phyloP scores from a whole-genome alignment of 2,113 vertebrate species.

The Aplodontia rufa region DNA sequence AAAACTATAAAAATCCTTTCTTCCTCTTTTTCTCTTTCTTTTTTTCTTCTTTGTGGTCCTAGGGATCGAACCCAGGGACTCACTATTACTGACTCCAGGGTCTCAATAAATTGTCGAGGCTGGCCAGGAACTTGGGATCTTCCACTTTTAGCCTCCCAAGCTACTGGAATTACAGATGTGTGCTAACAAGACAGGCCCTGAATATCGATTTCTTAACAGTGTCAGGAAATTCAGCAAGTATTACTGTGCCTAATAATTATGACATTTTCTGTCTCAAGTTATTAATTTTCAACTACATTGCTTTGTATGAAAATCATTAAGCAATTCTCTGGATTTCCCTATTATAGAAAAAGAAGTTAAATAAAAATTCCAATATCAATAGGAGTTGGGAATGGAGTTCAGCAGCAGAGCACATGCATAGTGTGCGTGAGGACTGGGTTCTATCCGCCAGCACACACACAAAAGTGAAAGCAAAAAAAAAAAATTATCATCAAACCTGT shows the following conservation, averaged over 20 bases:
- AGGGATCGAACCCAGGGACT: too few relatives aligned
- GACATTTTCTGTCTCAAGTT: background rate
- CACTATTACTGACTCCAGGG: too few relatives aligned
- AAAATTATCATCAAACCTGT: background rate
- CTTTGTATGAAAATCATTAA: background rate
- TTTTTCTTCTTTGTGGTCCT: too few relatives aligned
- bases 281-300: background rate
- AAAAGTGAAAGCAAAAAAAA: background rate
- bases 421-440: background rate
- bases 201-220: background rate
- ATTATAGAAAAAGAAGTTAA: background rate
- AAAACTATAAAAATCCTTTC: background rate
- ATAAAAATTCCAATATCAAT: background rate
- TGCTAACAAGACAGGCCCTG: too few relatives aligned
- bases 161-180: too few relatives aligned
- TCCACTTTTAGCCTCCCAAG: too few relatives aligned
- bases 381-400: background rate
- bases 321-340: background rate
- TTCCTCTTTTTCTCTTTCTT: too few relatives aligned
- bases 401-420: background rate
- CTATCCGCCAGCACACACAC: background rate
- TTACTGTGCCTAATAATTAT: background rate
- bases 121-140: too few relatives aligned
- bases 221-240: background rate
- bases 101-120: too few relatives aligned